Base-by-base conservation (phyloP, 2,888 invertebrate species). In the Dasypogon diadema region DNA sequence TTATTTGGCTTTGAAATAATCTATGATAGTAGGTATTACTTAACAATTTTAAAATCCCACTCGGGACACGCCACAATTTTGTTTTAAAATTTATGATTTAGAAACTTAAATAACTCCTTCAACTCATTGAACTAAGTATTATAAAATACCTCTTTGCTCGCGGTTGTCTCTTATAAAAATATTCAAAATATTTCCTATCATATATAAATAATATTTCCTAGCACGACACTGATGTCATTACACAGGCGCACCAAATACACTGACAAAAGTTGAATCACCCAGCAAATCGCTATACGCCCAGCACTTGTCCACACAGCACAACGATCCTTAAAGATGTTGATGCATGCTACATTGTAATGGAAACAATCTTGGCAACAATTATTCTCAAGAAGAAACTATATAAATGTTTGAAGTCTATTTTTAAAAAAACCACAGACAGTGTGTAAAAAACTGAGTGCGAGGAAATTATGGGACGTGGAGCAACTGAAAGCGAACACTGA, bases 361-460 rank as follows among this genome's bases (percentile, higher is more conserved):
- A 14, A 18, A 60, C 60, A 60, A 37, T 60, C 37, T 60, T 60
- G 60, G 60, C 60, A 60, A 14, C 18, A 37, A 12, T 30, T 26
- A 16, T 16, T 18, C 60, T 16, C 60, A 12, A 60, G 37, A 10
- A 37, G 37, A n/a, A 30, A 30, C 58, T 58, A 58, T 58, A 16
- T 24, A 58, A 58, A 58, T 58, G 60, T 60, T 60, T 60, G 5
- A 12, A 12, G 34, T 60, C 60, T 60, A 60, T 60, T 60, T 60
- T n/a, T 60, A 37, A 37, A 60, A 18, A 60, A 60, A 60, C n/a
- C 60, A 37, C 37, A 60, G 60, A 37, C 58, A 58, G 10, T 58
- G 34, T 14, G n/a, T 58, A 58, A 30, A 30, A 30, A 30, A 30
- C 26, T 56, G 3, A 26, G 4, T 24, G 14, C 26, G 10, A 30